These are phyloP conservation scores for Agriopis leucophaearia DNA, from an alignment of 2,888 invertebrate genomes.

Conservation along the genomic window DNA sequence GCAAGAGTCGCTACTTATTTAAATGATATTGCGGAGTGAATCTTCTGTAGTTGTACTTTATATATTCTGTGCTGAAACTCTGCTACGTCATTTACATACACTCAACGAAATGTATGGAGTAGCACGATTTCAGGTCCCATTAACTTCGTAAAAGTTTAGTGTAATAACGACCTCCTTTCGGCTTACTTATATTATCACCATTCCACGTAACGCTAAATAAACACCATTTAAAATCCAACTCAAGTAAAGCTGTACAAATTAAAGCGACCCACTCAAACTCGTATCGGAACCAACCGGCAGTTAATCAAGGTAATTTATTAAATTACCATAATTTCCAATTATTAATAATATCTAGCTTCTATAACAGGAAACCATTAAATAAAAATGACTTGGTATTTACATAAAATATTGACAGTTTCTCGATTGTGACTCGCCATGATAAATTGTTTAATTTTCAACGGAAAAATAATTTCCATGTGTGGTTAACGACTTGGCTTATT, in stretches of 20 bases:
- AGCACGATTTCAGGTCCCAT: too few relatives aligned
- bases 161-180: too few relatives aligned
- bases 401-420: slow-evolving; percentile 34
- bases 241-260: background rate
- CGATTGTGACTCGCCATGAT: slow-evolving; percentile 19
- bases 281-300: slow-evolving; percentile 10
- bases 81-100: too few relatives aligned
- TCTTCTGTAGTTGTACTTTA: too few relatives aligned
- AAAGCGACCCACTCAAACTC: background rate
- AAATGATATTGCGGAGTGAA: too few relatives aligned
- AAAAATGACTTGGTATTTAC: slow-evolving; percentile 32
- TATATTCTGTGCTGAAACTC: too few relatives aligned
- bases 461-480: slow-evolving; percentile 19
- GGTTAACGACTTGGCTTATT: background rate
- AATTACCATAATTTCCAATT: slow-evolving; percentile 33
- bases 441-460: slow-evolving; percentile 30
- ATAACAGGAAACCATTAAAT: slow-evolving; percentile 33
- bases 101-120: too few relatives aligned
- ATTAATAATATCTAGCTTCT: slow-evolving; percentile 27
- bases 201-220: too few relatives aligned
- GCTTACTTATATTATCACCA: too few relatives aligned
- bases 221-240: background rate
- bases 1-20: too few relatives aligned
- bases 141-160: too few relatives aligned
- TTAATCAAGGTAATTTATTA: slow-evolving; percentile 32